phyloP scores from a whole-genome alignment of 2,113 vertebrate species.

The Sprattus sprattus region DNA sequence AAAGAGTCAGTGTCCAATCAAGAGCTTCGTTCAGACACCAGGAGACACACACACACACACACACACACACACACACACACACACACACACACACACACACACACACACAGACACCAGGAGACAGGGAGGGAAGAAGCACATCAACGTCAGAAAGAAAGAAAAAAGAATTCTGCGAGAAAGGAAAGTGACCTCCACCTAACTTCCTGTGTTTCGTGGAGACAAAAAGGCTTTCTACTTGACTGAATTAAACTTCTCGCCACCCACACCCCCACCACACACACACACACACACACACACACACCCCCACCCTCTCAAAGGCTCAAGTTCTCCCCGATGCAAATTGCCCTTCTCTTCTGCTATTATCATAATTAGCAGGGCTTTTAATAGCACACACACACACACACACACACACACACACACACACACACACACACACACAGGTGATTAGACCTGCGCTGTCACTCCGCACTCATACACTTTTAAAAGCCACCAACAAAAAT shows the following conservation, averaged over 20 bases:
- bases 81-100: too few relatives aligned
- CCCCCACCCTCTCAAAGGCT: slow-evolving; percentile 41
- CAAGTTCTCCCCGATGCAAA: neutral
- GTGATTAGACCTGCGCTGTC: neutral
- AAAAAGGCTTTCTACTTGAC: neutral
- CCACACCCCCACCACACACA: neutral
- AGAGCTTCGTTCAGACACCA: too few relatives aligned
- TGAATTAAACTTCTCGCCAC: neutral
- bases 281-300: slow-evolving; percentile 41
- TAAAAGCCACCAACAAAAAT: slow-evolving; percentile 15
- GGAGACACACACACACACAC: too few relatives aligned
- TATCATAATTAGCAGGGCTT: neutral
- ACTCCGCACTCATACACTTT: neutral
- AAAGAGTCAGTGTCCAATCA: too few relatives aligned
- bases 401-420: too few relatives aligned
- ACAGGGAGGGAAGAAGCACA: too few relatives aligned
- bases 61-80: too few relatives aligned
- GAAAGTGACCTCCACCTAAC: neutral
- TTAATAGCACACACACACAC: too few relatives aligned
- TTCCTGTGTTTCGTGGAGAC: neutral
- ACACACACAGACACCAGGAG: too few relatives aligned
- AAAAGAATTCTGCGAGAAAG: neutral
- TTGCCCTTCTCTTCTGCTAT: neutral
- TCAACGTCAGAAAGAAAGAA: too few relatives aligned
- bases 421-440: too few relatives aligned